These are phyloP conservation scores for Damaliscus lunatus DNA, from an alignment of 2,113 vertebrate genomes.

Conservation along the genomic window DNA sequence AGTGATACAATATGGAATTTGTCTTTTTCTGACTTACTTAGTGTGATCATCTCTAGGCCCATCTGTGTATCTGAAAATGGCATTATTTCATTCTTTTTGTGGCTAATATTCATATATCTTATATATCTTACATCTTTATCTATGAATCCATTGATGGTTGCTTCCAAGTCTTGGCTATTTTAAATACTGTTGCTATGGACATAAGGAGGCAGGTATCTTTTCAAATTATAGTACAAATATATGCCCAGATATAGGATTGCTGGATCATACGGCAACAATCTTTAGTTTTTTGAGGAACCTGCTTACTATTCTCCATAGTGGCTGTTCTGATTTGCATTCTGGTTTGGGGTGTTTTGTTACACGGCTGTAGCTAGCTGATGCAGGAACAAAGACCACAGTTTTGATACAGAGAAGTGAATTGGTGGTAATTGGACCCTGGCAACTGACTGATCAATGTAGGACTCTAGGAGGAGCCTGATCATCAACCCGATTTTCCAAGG, in stretches of 20 bases:
- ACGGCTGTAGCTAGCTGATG: not conserved
- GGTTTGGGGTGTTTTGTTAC: not conserved
- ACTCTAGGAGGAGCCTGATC: not conserved
- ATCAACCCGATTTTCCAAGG: accelerated
- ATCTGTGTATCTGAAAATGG: not conserved
- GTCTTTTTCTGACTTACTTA: not conserved
- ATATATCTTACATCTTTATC: not conserved
- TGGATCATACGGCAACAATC: not conserved
- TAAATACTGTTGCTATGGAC: not conserved
- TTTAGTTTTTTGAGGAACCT: not conserved
- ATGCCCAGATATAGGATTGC: not conserved
- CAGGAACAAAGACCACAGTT: not conserved
- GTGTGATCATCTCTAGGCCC: not conserved
- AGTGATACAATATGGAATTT: not conserved
- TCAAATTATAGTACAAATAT: not conserved
- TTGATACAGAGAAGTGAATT: not conserved
- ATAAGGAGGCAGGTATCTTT: not conserved
- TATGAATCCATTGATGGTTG: not conserved
- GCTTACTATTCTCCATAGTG: not conserved
- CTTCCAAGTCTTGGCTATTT: not conserved
- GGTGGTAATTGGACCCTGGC: not conserved
- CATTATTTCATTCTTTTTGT: not conserved
- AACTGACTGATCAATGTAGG: not conserved
- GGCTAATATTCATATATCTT: not conserved
- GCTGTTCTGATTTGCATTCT: not conserved